Evolutionary conservation across 2,888 invertebrate species (phyloP).

Genomic region (Pantelozetes paolii): DNA sequence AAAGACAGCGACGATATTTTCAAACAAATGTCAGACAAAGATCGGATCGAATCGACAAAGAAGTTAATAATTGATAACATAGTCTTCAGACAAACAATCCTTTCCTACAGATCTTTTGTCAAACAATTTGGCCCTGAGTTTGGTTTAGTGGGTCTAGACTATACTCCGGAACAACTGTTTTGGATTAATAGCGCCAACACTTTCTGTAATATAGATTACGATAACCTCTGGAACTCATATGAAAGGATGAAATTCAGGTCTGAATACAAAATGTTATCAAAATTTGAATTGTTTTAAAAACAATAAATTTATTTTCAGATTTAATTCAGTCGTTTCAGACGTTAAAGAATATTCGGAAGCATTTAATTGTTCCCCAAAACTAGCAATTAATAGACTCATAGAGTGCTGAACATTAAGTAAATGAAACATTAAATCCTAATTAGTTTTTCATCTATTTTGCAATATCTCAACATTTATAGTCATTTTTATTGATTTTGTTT

Average conservation of each 20-base stretch:
- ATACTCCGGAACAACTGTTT: slow-evolving; percentile 6
- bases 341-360: slow-evolving; percentile 44
- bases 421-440: no score
- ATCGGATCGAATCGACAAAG: neutral
- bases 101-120: neutral
- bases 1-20: neutral
- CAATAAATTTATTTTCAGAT: slow-evolving; percentile 22
- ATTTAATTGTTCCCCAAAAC: slow-evolving; percentile 40
- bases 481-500: no score
- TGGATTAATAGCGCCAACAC: neutral
- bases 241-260: slow-evolving; percentile 6
- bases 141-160: neutral
- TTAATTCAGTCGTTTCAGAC: slow-evolving; percentile 42
- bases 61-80: neutral
- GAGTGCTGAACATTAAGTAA: slow-evolving; percentile 37
- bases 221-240: neutral
- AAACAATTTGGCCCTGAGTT: neutral
- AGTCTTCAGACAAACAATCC: slow-evolving; percentile 14
- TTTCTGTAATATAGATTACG: neutral
- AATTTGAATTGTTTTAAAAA: neutral
- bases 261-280: no score
- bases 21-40: neutral
- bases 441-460: no score
- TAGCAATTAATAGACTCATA: slow-evolving; percentile 38
- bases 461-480: no score